These are phyloP conservation scores for Rhyacophila evoluta DNA, from an alignment of 2,888 invertebrate species.

Conservation along the genomic window DNA sequence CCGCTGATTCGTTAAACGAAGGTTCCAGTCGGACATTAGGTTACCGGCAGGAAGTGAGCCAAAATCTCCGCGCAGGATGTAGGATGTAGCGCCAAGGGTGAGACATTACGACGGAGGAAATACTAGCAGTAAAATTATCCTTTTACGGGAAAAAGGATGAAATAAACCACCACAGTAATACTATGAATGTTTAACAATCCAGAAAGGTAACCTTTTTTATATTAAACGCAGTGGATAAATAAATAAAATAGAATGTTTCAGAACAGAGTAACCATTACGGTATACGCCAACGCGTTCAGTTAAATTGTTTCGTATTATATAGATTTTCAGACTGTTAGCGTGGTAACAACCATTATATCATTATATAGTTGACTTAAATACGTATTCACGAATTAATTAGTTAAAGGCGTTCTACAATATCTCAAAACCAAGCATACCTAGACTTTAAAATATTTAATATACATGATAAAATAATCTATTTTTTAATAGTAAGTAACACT, in stretches of 20 bases:
- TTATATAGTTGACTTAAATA: no score
- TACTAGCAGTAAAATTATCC: conserved; percentile 36
- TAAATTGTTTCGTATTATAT: no score
- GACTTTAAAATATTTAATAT: no score
- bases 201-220: neutral
- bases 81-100: conserved; percentile 25
- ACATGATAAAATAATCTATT: no score
- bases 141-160: conserved; percentile 6
- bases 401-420: no score
- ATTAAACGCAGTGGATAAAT: neutral
- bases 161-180: conserved; percentile 1
- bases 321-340: no score
- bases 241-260: neutral
- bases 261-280: no score
- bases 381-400: no score
- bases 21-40: conserved; percentile 36
- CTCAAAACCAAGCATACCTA: no score
- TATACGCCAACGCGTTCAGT: no score
- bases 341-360: no score
- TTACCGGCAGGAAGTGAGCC: conserved; percentile 40
- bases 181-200: conserved; percentile 14
- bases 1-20: neutral
- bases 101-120: conserved; percentile 33
- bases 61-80: conserved; percentile 11
- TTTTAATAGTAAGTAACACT: no score